A percentile compares a stretch with the other conserved stretches of the same genome.
These are phyloP conservation scores for Cottoperca gobio DNA, from an alignment of 2,797 vertebrate species.

Conservation along the genomic window DNA sequence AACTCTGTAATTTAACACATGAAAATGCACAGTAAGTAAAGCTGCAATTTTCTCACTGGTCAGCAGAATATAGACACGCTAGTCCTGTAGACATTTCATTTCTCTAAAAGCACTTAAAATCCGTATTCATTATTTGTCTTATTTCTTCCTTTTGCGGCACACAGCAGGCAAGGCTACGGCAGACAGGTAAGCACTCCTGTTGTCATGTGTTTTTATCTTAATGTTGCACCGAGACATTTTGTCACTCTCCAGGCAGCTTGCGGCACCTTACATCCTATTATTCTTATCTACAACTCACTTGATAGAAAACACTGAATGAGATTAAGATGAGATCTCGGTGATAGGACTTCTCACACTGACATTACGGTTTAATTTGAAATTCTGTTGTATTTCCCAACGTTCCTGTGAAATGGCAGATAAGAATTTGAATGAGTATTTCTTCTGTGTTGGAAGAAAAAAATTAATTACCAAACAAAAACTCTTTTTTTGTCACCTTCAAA, in stretches of 20 bases:
- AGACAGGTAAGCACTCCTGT: slow-evolving; percentile 76
- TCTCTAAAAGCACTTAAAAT: slow-evolving; percentile 55
- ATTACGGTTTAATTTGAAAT: slow-evolving; percentile 49
- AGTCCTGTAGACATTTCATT: slow-evolving; percentile 57
- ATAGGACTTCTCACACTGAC: slow-evolving; percentile 62
- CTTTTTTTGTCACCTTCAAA: slow-evolving; percentile 38
- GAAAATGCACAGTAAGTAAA: slow-evolving; percentile 78
- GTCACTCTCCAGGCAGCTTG: slow-evolving; percentile 49
- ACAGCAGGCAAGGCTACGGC: slow-evolving; percentile 76
- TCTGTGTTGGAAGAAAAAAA: slow-evolving; percentile 18
- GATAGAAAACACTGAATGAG: slow-evolving; percentile 72
- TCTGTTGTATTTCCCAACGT: slow-evolving; percentile 35
- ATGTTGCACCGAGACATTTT: slow-evolving; percentile 56
- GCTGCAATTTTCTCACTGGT: slow-evolving; percentile 60
- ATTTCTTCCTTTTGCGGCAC: slow-evolving; percentile 35
- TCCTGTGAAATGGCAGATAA: slow-evolving; percentile 61
- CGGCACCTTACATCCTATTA: slow-evolving; percentile 65
- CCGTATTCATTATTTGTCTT: slow-evolving; percentile 70
- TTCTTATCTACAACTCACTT: slow-evolving; percentile 76
- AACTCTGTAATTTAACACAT: slow-evolving; percentile 64
- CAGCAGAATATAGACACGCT: slow-evolving; percentile 66
- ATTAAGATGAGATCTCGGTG: slow-evolving; percentile 64
- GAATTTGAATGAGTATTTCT: slow-evolving; percentile 38
- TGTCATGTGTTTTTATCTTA: slow-evolving; percentile 51
- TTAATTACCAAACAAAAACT: slow-evolving; percentile 41